Percentiles rank a stretch among this genome's conserved stretches.
phyloP scores from a whole-genome alignment of 2,888 invertebrate genomes.

The Frankliniella intonsa region DNA sequence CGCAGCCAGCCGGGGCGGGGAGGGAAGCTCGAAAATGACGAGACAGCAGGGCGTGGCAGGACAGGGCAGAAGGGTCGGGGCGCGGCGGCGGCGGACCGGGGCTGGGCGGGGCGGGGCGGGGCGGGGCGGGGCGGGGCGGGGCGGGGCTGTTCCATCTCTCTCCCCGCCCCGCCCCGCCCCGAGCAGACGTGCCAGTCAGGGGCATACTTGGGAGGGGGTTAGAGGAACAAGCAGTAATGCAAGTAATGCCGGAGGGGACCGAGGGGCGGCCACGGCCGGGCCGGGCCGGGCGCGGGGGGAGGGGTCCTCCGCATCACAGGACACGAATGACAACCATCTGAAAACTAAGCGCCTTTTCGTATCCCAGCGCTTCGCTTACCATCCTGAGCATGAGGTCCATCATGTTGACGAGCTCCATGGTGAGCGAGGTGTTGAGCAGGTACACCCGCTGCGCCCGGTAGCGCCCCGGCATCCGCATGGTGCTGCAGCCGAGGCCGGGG shows the following conservation, averaged over 20 bases:
- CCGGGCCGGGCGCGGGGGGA: too few relatives aligned
- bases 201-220: too few relatives aligned
- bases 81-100: background rate
- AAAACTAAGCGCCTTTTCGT: too few relatives aligned
- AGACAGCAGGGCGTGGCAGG: background rate
- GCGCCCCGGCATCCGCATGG: background rate
- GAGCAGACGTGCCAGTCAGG: background rate
- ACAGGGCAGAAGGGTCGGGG: background rate
- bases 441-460: constrained; percentile 40
- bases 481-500: constrained; percentile 5
- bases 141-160: background rate
- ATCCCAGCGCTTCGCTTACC: background rate
- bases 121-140: background rate
- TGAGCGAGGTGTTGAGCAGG: constrained; percentile 42
- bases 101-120: background rate
- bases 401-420: constrained; percentile 43
- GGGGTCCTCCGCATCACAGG: too few relatives aligned
- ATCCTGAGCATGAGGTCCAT: constrained; percentile 44
- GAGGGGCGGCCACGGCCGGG: too few relatives aligned
- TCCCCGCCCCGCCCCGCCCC: background rate
- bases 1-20: too few relatives aligned
- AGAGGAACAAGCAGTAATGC: too few relatives aligned
- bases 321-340: too few relatives aligned
- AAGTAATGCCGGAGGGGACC: too few relatives aligned
- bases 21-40: background rate